Percentiles rank a stretch among this genome's conserved stretches.
Evolutionary conservation across 2,113 vertebrate species (phyloP).

Genomic region (Lanius ludovicianus): DNA sequence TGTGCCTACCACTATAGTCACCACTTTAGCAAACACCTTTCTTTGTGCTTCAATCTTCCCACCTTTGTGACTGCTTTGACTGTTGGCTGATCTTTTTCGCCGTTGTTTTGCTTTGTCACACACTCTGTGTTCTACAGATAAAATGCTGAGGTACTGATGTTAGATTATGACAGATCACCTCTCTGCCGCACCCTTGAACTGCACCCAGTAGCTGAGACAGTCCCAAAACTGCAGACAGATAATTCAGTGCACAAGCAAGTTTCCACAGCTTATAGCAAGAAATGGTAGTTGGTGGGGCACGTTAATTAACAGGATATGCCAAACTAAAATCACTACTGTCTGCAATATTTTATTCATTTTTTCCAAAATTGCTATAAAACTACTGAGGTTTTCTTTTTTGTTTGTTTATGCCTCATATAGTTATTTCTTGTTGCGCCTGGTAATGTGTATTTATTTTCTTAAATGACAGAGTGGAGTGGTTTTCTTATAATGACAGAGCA

Average conservation of each 20-base stretch:
- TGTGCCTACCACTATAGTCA: neutral
- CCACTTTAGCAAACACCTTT: neutral
- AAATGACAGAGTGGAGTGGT: neutral
- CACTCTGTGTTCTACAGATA: neutral
- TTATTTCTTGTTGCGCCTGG: neutral
- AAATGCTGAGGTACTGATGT: neutral
- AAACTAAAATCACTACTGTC: neutral
- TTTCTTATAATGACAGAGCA: neutral
- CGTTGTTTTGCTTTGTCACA: neutral
- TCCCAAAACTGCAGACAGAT: neutral
- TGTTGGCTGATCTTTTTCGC: neutral
- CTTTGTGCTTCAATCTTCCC: neutral
- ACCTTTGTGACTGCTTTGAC: no score
- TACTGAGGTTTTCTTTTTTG: neutral
- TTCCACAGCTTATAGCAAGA: neutral
- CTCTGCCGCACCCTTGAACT: no score
- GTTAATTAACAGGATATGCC: neutral
- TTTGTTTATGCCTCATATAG: neutral
- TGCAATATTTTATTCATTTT: neutral
- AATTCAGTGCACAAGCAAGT: neutral
- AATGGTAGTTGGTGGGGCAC: accelerated
- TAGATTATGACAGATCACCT: no score
- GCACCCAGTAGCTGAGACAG: neutral
- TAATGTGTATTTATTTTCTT: neutral
- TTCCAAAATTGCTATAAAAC: neutral